Percentiles rank a stretch among this genome's conserved stretches.
Conservation (phyloP, 2,888 invertebrate genomes). For the Cosmia pyralina region DNA sequence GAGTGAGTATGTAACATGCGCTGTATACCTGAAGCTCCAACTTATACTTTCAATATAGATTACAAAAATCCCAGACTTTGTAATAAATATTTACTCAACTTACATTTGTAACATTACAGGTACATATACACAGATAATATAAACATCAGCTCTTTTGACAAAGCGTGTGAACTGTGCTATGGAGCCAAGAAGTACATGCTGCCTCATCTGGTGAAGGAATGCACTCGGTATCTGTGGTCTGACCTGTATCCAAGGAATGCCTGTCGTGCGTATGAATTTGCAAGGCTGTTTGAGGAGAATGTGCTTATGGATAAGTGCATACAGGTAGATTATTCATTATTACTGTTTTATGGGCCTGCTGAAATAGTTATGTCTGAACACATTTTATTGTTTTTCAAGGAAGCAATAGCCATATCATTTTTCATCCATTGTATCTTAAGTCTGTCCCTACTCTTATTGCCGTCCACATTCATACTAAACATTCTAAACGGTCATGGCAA, state of each 20-base stretch:
- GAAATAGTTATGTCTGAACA: not conserved
- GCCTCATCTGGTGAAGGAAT: conserved; percentile 95
- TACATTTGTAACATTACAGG: conserved; percentile 79
- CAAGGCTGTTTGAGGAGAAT: conserved; percentile 95
- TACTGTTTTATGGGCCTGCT: not conserved
- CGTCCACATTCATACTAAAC: too few relatives aligned
- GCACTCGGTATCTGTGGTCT: conserved; percentile 95
- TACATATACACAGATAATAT: conserved; percentile 96
- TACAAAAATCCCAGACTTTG: not conserved
- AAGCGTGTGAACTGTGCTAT: conserved; percentile 96
- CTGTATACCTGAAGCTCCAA: not conserved
- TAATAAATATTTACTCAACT: not conserved
- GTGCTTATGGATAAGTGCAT: conserved; percentile 95
- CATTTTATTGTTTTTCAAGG: not conserved
- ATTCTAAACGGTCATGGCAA: too few relatives aligned
- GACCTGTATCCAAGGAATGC: conserved; percentile 95
- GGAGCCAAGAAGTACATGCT: conserved; percentile 97
- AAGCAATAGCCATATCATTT: not conserved
- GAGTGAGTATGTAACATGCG: conserved; percentile 89
- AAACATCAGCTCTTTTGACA: conserved; percentile 94
- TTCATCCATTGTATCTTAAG: too few relatives aligned
- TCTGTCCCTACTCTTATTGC: too few relatives aligned
- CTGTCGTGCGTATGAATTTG: conserved; percentile 96
- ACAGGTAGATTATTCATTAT: conserved; percentile 85
- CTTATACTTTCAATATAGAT: not conserved